phyloP scores from a whole-genome alignment of 2,888 invertebrate genomes.

The Drosophila infuscata region DNA sequence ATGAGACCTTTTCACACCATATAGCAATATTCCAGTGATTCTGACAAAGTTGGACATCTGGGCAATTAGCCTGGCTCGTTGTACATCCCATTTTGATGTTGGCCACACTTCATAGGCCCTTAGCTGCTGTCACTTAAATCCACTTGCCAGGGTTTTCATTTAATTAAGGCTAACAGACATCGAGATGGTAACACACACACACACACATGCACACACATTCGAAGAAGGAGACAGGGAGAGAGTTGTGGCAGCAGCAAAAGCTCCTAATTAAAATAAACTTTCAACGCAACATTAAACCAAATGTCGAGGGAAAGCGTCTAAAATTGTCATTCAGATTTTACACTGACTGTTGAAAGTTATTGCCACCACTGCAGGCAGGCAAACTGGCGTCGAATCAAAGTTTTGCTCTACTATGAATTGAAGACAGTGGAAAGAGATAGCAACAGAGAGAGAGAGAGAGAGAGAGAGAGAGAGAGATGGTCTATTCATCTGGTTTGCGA shows the following conservation, averaged over 20 bases:
- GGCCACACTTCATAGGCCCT: conserved; percentile 27
- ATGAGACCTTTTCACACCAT: conserved; percentile 9
- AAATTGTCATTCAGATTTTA: conserved; percentile 42
- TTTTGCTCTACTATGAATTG: conserved; percentile 31
- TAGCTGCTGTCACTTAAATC: conserved; percentile 31
- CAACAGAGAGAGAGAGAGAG: neutral
- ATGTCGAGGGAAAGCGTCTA: conserved; percentile 39
- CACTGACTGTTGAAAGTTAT: conserved; percentile 51
- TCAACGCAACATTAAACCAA: conserved; percentile 58
- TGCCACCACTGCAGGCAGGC: conserved; percentile 28
- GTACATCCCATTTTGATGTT: conserved; percentile 24
- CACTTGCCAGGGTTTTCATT: conserved; percentile 41
- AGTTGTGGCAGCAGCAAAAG: conserved; percentile 30
- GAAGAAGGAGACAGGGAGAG: too few relatives aligned
- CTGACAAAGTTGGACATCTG: conserved; percentile 18
- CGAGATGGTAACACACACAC: conserved; percentile 4
- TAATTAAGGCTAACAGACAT: conserved; percentile 44
- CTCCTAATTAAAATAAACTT: conserved; percentile 68
- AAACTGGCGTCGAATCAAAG: conserved; percentile 8
- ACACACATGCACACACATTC: neutral
- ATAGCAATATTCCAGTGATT: neutral
- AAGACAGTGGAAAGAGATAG: neutral
- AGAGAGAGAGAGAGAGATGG: neutral
- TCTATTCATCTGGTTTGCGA: conserved; percentile 8
- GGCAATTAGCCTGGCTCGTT: conserved; percentile 33